Percentiles rank a stretch among this genome's conserved stretches.
Conservation (phyloP, 2,797 vertebrate genomes). For the Scleropages formosus region DNA sequence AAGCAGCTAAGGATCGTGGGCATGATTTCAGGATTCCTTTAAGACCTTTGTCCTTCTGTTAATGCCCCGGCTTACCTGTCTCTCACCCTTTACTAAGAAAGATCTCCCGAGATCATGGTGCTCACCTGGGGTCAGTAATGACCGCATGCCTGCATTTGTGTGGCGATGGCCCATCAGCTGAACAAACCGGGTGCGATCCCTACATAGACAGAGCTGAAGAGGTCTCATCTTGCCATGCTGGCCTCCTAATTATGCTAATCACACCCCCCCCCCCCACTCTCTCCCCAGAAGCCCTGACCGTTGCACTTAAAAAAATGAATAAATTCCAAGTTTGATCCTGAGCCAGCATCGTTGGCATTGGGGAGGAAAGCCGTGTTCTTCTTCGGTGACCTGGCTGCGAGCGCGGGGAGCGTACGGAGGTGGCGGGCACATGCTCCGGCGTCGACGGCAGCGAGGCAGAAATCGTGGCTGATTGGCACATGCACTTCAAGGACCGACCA, state of each 20-base stretch:
- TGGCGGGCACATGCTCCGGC: too few relatives aligned
- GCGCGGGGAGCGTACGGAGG: too few relatives aligned
- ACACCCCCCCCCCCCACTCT: not conserved
- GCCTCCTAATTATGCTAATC: constrained; percentile 22
- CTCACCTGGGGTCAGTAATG: not conserved
- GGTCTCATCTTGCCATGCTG: not conserved
- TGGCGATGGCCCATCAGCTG: too few relatives aligned
- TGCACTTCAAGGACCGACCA: not conserved
- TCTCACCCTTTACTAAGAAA: constrained; percentile 9
- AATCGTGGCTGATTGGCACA: not conserved
- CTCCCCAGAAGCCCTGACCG: constrained; percentile 6
- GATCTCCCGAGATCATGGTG: not conserved
- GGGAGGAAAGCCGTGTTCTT: not conserved
- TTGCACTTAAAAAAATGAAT: constrained; percentile 4
- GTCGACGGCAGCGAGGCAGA: not conserved
- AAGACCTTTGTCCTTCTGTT: not conserved
- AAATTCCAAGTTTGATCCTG: not conserved
- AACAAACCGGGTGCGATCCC: too few relatives aligned
- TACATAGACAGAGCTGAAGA: not conserved
- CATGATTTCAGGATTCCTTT: not conserved
- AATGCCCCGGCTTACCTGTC: not conserved
- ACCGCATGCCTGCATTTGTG: too few relatives aligned
- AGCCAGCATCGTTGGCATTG: not conserved
- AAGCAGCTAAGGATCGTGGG: not conserved
- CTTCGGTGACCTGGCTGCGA: not conserved